A percentile compares a stretch with the other conserved stretches of the same genome.
Conservation (phyloP, 2,113 vertebrate species). For the Bos javanicus region DNA sequence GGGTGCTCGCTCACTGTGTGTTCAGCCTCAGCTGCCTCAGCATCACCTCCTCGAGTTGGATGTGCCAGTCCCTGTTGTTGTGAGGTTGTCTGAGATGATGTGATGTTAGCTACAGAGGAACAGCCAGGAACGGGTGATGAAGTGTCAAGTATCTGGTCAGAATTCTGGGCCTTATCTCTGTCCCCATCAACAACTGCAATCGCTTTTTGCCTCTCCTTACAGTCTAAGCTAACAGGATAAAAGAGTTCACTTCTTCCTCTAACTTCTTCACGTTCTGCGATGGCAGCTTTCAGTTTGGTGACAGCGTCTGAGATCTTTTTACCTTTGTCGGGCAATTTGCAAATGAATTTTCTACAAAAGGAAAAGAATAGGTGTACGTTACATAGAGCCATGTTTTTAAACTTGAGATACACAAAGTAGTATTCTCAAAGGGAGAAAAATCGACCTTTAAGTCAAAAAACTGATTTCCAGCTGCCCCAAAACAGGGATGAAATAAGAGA, state of each 20-base stretch:
- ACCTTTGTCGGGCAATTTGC: conserved; percentile 92
- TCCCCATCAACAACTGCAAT: not conserved
- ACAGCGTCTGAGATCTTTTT: conserved; percentile 87
- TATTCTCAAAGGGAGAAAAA: not conserved
- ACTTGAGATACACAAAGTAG: not conserved
- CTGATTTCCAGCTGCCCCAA: not conserved
- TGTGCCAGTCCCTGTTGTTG: not conserved
- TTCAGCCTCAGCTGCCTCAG: not conserved
- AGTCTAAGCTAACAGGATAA: conserved; percentile 82
- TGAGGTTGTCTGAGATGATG: not conserved
- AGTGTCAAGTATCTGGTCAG: conserved; percentile 49
- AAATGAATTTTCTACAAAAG: conserved; percentile 88
- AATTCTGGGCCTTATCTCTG: not conserved
- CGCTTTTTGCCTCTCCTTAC: conserved; percentile 76
- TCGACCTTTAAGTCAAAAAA: not conserved
- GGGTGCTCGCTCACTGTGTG: not conserved
- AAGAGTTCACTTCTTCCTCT: conserved; percentile 79
- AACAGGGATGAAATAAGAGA: not conserved
- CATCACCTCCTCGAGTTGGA: not conserved
- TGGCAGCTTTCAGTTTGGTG: conserved; percentile 83
- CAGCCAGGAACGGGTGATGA: conserved; percentile 31
- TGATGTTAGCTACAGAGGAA: conserved; percentile 30
- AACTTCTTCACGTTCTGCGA: conserved; percentile 81
- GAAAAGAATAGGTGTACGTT: not conserved
- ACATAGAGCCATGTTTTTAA: conserved; percentile 35